phyloP scores from a whole-genome alignment of 2,113 vertebrate genomes.

The Arizona elegans region DNA sequence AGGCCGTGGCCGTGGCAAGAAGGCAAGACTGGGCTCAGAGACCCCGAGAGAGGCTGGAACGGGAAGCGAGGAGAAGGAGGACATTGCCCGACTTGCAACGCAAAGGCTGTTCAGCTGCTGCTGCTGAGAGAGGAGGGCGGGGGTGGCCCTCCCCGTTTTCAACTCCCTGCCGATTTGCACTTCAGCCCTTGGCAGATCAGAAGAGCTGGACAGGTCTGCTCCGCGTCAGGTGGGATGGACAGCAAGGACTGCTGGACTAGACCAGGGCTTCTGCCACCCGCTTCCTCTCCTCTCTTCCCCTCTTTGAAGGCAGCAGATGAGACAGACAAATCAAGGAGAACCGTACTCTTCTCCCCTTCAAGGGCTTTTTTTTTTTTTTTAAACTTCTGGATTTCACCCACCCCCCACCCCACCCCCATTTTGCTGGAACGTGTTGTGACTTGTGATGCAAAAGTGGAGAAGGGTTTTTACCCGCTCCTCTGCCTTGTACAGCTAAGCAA shows the following conservation, averaged over 20 bases:
- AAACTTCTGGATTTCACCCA: neutral
- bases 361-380: slow-evolving; percentile 13
- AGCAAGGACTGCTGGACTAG: slow-evolving; percentile 23
- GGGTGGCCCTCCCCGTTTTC: neutral
- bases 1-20: neutral
- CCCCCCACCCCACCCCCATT: neutral
- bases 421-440: slow-evolving; percentile 30
- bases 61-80: slow-evolving; percentile 9
- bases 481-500: fast-evolving
- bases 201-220: neutral
- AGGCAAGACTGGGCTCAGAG: slow-evolving; percentile 26
- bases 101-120: slow-evolving; percentile 14
- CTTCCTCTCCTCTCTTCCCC: slow-evolving; percentile 36
- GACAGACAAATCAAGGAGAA: slow-evolving; percentile 41
- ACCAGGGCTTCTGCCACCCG: slow-evolving; percentile 37
- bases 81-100: neutral
- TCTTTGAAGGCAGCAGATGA: neutral
- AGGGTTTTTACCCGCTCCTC: neutral
- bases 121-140: neutral
- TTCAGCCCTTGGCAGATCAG: neutral
- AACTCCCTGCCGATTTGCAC: slow-evolving; percentile 30
- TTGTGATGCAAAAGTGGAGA: neutral
- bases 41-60: slow-evolving; percentile 12
- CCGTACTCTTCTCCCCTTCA: neutral
- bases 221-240: neutral